Evolutionary conservation across 2,113 vertebrate genomes (phyloP), one percentile per base, ranked within the genome.

Genomic region (Gadus macrocephalus): DNA sequence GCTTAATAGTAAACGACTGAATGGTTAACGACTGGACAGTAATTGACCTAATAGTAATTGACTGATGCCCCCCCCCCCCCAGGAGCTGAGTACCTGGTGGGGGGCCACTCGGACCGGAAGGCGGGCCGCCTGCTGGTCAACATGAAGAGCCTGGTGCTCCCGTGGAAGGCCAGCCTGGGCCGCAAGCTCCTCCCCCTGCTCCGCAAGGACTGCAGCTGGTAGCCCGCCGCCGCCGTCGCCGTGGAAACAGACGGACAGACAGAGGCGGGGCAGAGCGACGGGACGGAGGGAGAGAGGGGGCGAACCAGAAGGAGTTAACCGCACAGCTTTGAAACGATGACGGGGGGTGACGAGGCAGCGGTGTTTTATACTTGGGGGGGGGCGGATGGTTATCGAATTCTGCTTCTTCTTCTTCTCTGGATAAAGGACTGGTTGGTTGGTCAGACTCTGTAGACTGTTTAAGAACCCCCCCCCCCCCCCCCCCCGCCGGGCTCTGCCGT

Each of bases 61-160:
- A 42, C 38, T 42, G 38, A 42, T 15, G 3, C 31, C n/a, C 25
- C 28, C 27, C 25, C 4, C 1, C 66, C 62, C 42, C 80, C 87
- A 98, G 96, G 95, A 55, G 75, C 90, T 86, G 95, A 98, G 85
- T 99, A 98, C 82, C 90, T 99, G 1, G 95, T 99, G 70, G 95
- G 95, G 1, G 97, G 97, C 20, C 95, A 98, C 0, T 89, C 94
- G 78, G 96, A 99, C 53, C 73, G 92, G 20, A 94, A 90, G 81
- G 94, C 90, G 0, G 91, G 92, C 72, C 93, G 91, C 64, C 91
- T 98, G 28, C 71, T 98, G 0, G 95, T 99, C 83, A 98, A 98
- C 89, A 96, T 98, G 95, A 98, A 98, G 89, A 99, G 97, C 86
- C 95, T 98, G 74, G 97, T 98, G 60, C 96, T 97, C 68, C 94